These are phyloP conservation scores for Bellardia bayeri DNA, from an alignment of 2,888 invertebrate species.

Conservation along the genomic window DNA sequence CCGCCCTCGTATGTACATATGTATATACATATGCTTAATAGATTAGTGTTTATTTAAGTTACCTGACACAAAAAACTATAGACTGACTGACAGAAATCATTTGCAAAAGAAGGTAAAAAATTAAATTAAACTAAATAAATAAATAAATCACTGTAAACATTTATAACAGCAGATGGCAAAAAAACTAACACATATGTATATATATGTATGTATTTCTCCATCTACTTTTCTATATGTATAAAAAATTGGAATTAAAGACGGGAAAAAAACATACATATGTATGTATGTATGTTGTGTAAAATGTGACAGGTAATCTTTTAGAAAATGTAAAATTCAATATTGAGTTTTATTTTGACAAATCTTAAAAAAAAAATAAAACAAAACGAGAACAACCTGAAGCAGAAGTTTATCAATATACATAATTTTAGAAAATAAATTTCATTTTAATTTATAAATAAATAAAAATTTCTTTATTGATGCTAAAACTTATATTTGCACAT, in stretches of 20 bases:
- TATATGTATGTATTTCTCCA: too few relatives aligned
- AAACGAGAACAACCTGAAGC: too few relatives aligned
- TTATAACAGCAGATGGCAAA: not conserved
- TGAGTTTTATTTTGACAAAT: not conserved
- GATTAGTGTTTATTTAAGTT: constrained; percentile 28
- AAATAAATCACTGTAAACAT: constrained; percentile 51
- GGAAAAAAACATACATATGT: constrained; percentile 5
- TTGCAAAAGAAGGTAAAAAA: constrained; percentile 16
- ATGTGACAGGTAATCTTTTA: constrained; percentile 54
- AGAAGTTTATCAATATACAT: too few relatives aligned
- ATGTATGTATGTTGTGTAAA: constrained; percentile 38
- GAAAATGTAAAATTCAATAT: constrained; percentile 23
- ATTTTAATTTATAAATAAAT: too few relatives aligned
- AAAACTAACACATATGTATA: constrained; percentile 29
- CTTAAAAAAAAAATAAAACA: not conserved
- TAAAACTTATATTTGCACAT: too few relatives aligned
- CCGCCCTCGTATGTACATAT: too few relatives aligned
- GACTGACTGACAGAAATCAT: constrained; percentile 44
- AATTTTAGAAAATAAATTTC: too few relatives aligned
- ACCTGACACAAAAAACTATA: constrained; percentile 11
- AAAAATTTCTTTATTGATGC: too few relatives aligned
- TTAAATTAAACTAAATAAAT: constrained; percentile 19
- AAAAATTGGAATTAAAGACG: not conserved
- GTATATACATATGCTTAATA: not conserved
- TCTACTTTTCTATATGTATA: not conserved